Evolutionary conservation across 2,113 vertebrate genomes (phyloP).

Genomic region (Lichenostomus cassidix): DNA sequence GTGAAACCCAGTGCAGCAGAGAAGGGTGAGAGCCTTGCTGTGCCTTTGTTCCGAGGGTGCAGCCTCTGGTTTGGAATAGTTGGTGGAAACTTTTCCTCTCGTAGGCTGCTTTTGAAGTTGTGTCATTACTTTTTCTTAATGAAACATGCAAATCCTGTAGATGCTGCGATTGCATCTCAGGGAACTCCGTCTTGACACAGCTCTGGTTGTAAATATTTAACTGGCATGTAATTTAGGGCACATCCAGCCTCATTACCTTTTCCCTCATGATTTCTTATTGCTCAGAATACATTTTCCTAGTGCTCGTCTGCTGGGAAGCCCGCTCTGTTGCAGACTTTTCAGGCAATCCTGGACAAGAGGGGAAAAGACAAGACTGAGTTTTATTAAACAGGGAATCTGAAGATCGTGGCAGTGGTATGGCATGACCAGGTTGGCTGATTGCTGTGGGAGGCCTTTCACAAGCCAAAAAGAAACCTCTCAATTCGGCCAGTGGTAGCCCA

Average conservation of each 20-base stretch:
- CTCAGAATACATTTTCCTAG: neutral
- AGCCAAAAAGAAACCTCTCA: neutral
- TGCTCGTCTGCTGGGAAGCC: neutral
- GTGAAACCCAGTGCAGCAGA: neutral
- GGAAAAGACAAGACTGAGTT: neutral
- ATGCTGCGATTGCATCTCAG: neutral
- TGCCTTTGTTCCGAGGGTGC: neutral
- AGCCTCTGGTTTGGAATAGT: neutral
- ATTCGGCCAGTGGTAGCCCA: neutral
- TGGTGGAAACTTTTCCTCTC: neutral
- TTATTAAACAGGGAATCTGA: neutral
- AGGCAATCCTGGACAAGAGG: neutral
- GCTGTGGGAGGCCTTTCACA: neutral
- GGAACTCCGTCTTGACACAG: neutral
- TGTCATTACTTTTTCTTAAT: constrained; percentile 4
- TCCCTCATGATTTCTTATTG: neutral
- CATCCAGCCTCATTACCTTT: neutral
- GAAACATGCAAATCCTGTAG: constrained; percentile 33
- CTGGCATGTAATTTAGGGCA: neutral
- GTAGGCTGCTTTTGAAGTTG: constrained; percentile 21
- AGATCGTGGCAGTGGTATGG: neutral
- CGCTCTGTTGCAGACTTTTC: neutral
- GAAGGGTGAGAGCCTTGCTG: neutral
- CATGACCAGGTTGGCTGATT: neutral
- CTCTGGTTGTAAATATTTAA: neutral